These are phyloP conservation scores for Calameuta filiformis DNA, from an alignment of 2,888 invertebrate species.

Conservation along the genomic window DNA sequence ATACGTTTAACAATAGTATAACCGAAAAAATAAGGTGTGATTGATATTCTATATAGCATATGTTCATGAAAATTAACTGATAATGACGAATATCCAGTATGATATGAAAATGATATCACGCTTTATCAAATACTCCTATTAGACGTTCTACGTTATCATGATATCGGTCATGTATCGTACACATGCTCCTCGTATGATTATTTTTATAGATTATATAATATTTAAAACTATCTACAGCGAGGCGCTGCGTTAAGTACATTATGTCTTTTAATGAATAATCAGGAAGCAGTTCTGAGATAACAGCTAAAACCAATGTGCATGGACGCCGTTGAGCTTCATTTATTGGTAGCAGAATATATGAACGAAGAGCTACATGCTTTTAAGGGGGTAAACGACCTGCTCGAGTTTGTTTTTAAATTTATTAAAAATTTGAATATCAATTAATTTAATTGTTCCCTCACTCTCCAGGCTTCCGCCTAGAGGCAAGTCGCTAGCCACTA, in stretches of 20 bases:
- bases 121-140: neutral
- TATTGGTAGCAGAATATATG: neutral
- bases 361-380: neutral
- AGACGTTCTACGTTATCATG: neutral
- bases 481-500: too few species aligned
- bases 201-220: neutral
- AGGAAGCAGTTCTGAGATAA: neutral
- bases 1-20: too few species aligned
- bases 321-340: neutral
- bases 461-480: too few species aligned
- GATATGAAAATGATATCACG: neutral
- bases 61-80: too few species aligned
- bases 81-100: neutral
- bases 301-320: neutral
- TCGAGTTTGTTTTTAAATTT: too few species aligned
- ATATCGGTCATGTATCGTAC: neutral
- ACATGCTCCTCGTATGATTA: neutral
- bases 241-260: neutral
- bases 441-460: too few species aligned
- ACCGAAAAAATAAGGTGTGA: too few species aligned
- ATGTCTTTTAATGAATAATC: neutral
- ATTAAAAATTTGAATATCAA: too few species aligned
- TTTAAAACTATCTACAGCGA: neutral
- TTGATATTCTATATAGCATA: too few species aligned
- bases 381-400: too few species aligned